Percentiles rank a stretch among this genome's conserved stretches.
Conservation (phyloP, 1,140 invertebrate species). For the Neotoxoptera formosana region DNA sequence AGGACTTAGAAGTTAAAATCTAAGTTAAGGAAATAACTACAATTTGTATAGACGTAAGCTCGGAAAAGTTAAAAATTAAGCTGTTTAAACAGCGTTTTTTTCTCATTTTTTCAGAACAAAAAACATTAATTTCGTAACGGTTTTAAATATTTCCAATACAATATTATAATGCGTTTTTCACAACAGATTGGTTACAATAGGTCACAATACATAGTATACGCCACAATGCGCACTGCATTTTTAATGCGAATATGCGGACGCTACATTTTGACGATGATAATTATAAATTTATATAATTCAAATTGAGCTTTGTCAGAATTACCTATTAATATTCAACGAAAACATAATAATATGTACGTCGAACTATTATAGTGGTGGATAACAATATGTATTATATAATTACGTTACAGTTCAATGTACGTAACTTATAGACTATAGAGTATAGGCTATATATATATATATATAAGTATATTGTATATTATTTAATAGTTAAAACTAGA, state of each 20-base stretch:
- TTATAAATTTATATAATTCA: slow-evolving; percentile 5
- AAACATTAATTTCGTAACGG: no score
- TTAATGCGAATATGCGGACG: not conserved
- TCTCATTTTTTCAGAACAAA: no score
- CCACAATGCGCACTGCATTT: not conserved
- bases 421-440: no score
- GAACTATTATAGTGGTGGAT: not conserved
- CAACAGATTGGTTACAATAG: no score
- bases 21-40: no score
- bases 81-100: no score
- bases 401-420: not conserved
- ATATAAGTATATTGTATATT: no score
- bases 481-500: no score
- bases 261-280: not conserved
- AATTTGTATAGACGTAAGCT: no score
- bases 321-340: not conserved
- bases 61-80: no score
- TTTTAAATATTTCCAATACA: not conserved
- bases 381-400: not conserved
- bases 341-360: not conserved
- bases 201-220: not conserved
- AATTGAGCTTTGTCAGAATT: not conserved
- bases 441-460: no score
- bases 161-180: not conserved
- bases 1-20: no score